A percentile compares a stretch with the other conserved stretches of the same genome.
phyloP scores from a whole-genome alignment of 2,797 vertebrate genomes.

The Discoglossus pictus region DNA sequence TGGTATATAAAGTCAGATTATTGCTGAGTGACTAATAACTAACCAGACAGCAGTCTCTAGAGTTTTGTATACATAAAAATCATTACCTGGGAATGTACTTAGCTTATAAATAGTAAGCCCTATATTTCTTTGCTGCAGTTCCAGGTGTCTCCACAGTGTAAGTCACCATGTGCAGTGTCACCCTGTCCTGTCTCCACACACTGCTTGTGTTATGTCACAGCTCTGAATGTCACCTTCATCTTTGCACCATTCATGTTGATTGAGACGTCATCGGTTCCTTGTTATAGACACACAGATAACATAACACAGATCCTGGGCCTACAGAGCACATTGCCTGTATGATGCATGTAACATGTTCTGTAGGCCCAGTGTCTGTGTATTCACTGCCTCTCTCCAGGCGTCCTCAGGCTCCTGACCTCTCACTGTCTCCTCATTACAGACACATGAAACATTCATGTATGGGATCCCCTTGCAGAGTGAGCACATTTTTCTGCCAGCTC shows the following conservation, averaged over 20 bases:
- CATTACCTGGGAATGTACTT: too few relatives aligned
- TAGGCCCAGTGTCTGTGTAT: background rate
- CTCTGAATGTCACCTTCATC: too few relatives aligned
- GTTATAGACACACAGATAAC: background rate
- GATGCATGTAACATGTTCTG: background rate
- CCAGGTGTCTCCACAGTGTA: background rate
- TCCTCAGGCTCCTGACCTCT: conserved; percentile 29
- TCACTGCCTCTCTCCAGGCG: background rate
- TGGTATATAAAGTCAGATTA: too few relatives aligned
- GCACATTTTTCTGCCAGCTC: conserved; percentile 34
- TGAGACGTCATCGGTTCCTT: too few relatives aligned
- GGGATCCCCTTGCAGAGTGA: conserved; percentile 43
- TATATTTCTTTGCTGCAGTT: conserved; percentile 3
- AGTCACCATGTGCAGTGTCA: too few relatives aligned
- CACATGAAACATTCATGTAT: conserved; percentile 39
- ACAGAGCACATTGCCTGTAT: background rate
- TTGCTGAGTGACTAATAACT: too few relatives aligned
- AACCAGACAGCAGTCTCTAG: too few relatives aligned
- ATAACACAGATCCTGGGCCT: background rate
- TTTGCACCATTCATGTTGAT: too few relatives aligned
- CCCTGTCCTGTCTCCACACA: too few relatives aligned
- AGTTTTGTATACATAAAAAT: too few relatives aligned
- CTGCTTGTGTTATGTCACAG: too few relatives aligned
- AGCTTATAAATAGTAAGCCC: too few relatives aligned
- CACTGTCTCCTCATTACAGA: conserved; percentile 45